Base-by-base conservation (phyloP, 2,113 vertebrate genomes). In the Tetraodon nigroviridis region DNA sequence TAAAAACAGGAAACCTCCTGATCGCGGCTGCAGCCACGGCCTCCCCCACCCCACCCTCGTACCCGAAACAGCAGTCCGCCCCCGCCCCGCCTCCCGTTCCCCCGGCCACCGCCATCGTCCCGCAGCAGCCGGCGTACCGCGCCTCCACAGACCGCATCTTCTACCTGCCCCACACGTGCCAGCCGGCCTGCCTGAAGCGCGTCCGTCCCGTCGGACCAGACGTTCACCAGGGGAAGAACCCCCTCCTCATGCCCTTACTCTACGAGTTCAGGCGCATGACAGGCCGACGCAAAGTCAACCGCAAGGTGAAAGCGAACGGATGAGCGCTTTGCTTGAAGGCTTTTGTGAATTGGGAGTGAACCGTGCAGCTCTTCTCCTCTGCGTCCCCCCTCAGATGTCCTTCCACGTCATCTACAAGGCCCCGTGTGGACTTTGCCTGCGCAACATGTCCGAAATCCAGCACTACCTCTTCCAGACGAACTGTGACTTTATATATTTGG, bases 341-440 rank as follows among this genome's bases (percentile, higher is more conserved):
- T 17, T 15, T 24, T 50, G 42, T 21, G 13, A 11, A 6, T 2
- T 42, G 8, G 18, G 41, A 44, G 21, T 27, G 14, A 59, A 42
- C 37, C 17, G 4, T 13, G 6, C 19, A 57, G 40, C 40, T 18
- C 18, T 21, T 42, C 10, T 46, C 6, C 45, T 64, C 55, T 22
- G 0, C 42, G 3, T 49, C 5, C 55, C 42, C 21, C 47, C 16
- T 49, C 72, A 92, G 91, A 94, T 97, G 92, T 95, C 94, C 1
- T 99, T 99, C 83, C 96, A 98, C 0, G 95, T 99, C 18, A 92
- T 98, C 78, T 99, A 99, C 86, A 98, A 97, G 64, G 93, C 93
- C 0, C 97, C 97, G 0, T 99, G 97, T 7, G 97, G 97, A 1
- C 92, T 98, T 19, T 94, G 93, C 76, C 90, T 99, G 62, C 89